A percentile compares a stretch with the other conserved stretches of the same genome.
These are phyloP conservation scores for Megalops cyprinoides DNA, from an alignment of 2,797 vertebrate genomes.

Conservation along the genomic window DNA sequence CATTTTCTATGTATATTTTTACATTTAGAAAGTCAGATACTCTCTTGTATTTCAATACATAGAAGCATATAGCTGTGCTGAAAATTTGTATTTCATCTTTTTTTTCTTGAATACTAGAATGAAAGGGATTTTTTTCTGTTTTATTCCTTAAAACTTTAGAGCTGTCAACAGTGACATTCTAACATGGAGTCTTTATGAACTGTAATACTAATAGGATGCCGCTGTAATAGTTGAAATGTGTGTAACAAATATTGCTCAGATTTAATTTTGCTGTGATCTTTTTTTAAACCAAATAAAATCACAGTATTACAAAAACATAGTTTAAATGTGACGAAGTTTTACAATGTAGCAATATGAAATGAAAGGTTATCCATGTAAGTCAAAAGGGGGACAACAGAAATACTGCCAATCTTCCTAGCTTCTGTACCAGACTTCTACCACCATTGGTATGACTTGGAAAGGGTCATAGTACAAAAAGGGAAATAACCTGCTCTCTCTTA, in stretches of 20 bases:
- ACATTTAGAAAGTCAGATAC: constrained; percentile 41
- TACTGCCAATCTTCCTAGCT: constrained; percentile 8
- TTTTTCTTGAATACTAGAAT: constrained; percentile 41
- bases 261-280: constrained; percentile 35
- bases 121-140: constrained; percentile 49
- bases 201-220: constrained; percentile 25
- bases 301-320: constrained; percentile 35
- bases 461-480: not conserved
- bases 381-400: constrained; percentile 10
- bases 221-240: constrained; percentile 33
- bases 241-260: constrained; percentile 35
- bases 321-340: constrained; percentile 25
- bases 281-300: constrained; percentile 36
- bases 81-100: constrained; percentile 34
- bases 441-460: not conserved
- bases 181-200: constrained; percentile 21
- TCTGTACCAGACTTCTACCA: not conserved
- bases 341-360: constrained; percentile 27
- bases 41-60: constrained; percentile 35
- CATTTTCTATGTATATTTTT: constrained; percentile 65
- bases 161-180: constrained; percentile 23
- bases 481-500: not conserved
- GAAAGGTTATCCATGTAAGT: constrained; percentile 14
- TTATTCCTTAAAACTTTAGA: constrained; percentile 26
- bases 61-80: constrained; percentile 36